Percentiles rank a stretch among this genome's conserved stretches.
These are phyloP conservation scores for Ruditapes philippinarum DNA, from an alignment of 1,140 invertebrate species.

Conservation along the genomic window DNA sequence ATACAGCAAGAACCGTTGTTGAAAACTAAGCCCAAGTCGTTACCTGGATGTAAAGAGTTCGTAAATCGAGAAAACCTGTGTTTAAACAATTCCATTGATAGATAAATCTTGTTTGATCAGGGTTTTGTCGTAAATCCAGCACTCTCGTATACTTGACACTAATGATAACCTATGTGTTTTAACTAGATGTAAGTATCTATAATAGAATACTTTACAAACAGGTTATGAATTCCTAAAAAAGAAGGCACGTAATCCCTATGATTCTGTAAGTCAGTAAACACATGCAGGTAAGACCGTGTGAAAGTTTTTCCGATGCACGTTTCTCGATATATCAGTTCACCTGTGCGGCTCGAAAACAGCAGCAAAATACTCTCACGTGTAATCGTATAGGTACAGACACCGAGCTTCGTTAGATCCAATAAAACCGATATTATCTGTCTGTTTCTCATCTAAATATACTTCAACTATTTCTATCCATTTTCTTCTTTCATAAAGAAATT, in stretches of 20 bases:
- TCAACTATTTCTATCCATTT: neutral
- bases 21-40: constrained; percentile 21
- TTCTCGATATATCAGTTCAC: too few species aligned
- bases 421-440: neutral
- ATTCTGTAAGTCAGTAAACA: neutral
- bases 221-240: constrained; percentile 15
- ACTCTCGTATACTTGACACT: constrained; percentile 27
- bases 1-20: constrained; percentile 1
- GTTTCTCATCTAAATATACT: neutral
- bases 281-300: neutral
- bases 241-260: neutral
- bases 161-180: constrained; percentile 17
- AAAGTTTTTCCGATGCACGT: neutral
- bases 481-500: neutral
- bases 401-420: too few species aligned
- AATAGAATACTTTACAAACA: neutral
- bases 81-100: constrained; percentile 25
- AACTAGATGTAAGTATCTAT: neutral
- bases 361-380: too few species aligned
- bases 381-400: too few species aligned
- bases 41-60: constrained; percentile 6
- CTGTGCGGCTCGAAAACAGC: too few species aligned
- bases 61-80: constrained; percentile 16
- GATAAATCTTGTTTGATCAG: constrained; percentile 6
- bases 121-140: constrained; percentile 31